Conservation (phyloP, 1,140 invertebrate genomes). For the Macrobrachium nipponense region DNA sequence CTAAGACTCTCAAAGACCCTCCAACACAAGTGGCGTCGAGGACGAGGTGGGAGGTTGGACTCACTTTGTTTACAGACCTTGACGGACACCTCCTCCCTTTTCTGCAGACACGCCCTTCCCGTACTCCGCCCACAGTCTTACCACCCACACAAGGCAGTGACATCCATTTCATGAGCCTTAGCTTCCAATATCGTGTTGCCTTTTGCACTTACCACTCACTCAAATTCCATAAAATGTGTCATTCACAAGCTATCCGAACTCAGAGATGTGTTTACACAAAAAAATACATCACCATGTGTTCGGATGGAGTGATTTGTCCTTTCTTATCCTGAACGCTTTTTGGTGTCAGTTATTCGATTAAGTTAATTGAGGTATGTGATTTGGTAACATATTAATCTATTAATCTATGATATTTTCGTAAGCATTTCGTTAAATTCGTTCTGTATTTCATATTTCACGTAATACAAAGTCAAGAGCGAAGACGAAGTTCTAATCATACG, state of each 20-base stretch:
- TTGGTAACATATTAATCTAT: neutral
- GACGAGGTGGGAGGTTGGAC: neutral
- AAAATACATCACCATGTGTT: neutral
- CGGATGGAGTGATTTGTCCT: conserved; percentile 1
- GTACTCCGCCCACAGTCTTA: conserved; percentile 21
- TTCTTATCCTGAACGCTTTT: neutral
- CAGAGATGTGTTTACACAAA: conserved; percentile 58
- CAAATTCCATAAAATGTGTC: conserved; percentile 7
- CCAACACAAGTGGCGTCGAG: neutral
- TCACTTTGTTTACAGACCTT: conserved; percentile 56
- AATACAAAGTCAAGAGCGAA: neutral
- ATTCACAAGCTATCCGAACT: conserved; percentile 38
- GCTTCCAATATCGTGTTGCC: neutral
- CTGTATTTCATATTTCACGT: neutral
- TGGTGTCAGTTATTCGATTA: neutral
- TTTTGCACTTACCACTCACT: neutral
- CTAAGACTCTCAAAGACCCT: neutral
- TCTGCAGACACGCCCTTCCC: conserved; percentile 51
- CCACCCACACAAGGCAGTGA: neutral
- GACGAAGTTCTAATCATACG: conserved; percentile 18
- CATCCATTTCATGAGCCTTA: neutral
- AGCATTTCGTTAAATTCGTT: neutral
- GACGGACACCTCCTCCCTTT: conserved; percentile 50
- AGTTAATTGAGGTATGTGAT: neutral
- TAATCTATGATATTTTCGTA: neutral